These are phyloP conservation scores for Megalops cyprinoides DNA, from an alignment of 2,797 vertebrate genomes.

Conservation along the genomic window DNA sequence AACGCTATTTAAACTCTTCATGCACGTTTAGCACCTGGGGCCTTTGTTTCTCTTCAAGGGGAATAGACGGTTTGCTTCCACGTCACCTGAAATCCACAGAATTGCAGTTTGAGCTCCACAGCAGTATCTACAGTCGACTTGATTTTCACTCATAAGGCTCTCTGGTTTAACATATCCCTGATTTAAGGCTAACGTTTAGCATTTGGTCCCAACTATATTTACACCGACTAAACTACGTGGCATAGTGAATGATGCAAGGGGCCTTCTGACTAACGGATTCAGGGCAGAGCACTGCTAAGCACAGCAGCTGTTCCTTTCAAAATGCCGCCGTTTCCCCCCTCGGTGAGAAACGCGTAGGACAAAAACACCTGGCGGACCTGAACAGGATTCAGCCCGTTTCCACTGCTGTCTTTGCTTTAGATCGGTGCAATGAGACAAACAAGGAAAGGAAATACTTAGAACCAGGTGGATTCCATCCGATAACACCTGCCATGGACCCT, in stretches of 20 bases:
- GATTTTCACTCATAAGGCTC: constrained; percentile 42
- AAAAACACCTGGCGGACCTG: too few relatives aligned
- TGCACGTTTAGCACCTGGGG: constrained; percentile 25
- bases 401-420: too few relatives aligned
- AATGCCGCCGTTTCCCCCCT: too few relatives aligned
- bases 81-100: not conserved
- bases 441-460: not conserved
- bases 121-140: not conserved
- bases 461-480: not conserved
- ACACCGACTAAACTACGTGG: not conserved
- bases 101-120: constrained; percentile 17
- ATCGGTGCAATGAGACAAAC: constrained; percentile 44
- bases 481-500: not conserved
- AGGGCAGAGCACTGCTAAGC: too few relatives aligned
- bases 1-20: not conserved
- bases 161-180: constrained; percentile 53
- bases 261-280: too few relatives aligned
- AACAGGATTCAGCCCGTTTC: too few relatives aligned
- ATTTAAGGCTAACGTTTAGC: constrained; percentile 48
- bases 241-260: not conserved
- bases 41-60: not conserved
- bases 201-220: constrained; percentile 57
- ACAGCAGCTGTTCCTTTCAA: too few relatives aligned
- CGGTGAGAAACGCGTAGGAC: too few relatives aligned
- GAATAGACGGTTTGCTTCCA: not conserved